phyloP scores from a whole-genome alignment of 2,888 invertebrate species.

The Drosophila acutilabella region DNA sequence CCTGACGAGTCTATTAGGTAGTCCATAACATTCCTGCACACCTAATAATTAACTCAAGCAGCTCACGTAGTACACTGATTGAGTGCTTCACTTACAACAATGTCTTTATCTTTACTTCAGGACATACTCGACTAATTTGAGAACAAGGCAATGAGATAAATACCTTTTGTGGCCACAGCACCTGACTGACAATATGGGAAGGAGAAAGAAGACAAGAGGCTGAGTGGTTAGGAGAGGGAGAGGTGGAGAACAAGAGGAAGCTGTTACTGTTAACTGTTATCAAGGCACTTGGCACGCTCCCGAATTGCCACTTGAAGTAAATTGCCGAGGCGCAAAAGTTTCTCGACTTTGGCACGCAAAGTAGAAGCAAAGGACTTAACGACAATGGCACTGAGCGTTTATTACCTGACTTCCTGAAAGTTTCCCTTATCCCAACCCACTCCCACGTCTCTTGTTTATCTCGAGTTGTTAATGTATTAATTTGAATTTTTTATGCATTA shows the following conservation, averaged over 20 bases:
- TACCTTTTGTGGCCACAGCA: slow-evolving; percentile 72
- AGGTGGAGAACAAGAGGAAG: background rate
- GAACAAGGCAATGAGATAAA: slow-evolving; percentile 71
- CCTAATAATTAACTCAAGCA: slow-evolving; percentile 21
- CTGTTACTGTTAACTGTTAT: slow-evolving; percentile 64
- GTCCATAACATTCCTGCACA: slow-evolving; percentile 10
- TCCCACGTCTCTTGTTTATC: slow-evolving; percentile 34
- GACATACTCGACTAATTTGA: slow-evolving; percentile 71
- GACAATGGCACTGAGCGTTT: slow-evolving; percentile 62
- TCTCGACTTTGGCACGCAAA: slow-evolving; percentile 66
- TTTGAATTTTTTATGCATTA: slow-evolving; percentile 65
- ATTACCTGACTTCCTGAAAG: slow-evolving; percentile 64
- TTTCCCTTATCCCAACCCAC: background rate
- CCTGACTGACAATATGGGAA: slow-evolving; percentile 13
- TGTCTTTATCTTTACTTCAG: background rate
- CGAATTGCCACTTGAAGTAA: slow-evolving; percentile 78
- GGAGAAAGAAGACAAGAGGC: no score
- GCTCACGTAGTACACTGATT: slow-evolving; percentile 43
- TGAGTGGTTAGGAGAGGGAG: no score
- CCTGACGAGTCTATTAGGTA: slow-evolving; percentile 7
- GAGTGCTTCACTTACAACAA: slow-evolving; percentile 29
- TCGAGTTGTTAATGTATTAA: slow-evolving; percentile 71
- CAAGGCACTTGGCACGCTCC: slow-evolving; percentile 78
- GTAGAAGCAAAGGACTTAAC: slow-evolving; percentile 42
- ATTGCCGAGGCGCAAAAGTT: slow-evolving; percentile 71